These are phyloP conservation scores for Neelides folsomi DNA, from an alignment of 2,888 invertebrate genomes.

Conservation along the genomic window DNA sequence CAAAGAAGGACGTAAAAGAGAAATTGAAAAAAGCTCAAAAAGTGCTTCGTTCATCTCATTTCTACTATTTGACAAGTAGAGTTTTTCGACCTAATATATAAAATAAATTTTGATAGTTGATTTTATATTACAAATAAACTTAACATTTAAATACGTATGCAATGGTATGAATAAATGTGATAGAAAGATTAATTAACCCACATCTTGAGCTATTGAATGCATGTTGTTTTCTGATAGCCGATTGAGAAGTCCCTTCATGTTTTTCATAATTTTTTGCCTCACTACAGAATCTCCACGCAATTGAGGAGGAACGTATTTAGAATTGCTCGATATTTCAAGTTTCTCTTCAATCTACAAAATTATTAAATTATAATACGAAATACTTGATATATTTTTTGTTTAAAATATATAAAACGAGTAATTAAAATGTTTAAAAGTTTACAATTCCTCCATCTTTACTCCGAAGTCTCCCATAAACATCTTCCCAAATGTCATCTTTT, in stretches of 20 bases:
- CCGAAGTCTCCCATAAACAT: conserved; percentile 81
- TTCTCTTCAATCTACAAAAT: conserved; percentile 14
- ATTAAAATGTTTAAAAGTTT: conserved; percentile 1
- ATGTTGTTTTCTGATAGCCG: conserved; percentile 76
- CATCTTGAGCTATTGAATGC: conserved; percentile 57
- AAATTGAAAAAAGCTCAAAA: conserved; percentile 54
- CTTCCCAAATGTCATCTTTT: conserved; percentile 53
- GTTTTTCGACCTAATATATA: conserved; percentile 51
- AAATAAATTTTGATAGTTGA: too few relatives aligned
- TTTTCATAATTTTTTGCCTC: conserved; percentile 54
- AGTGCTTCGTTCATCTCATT: conserved; percentile 68
- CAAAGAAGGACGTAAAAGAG: conserved; percentile 48
- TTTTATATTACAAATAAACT: conserved; percentile 4
- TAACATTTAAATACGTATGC: background rate
- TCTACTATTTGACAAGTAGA: conserved; percentile 67
- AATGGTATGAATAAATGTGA: conserved; percentile 2
- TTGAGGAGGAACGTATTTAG: conserved; percentile 72
- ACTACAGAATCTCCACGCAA: conserved; percentile 49
- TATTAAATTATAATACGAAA: background rate
- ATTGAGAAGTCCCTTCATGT: conserved; percentile 78
- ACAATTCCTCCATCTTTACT: conserved; percentile 68
- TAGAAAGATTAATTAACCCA: conserved; percentile 2
- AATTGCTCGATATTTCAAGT: conserved; percentile 34
- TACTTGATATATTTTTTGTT: background rate
- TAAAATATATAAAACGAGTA: too few relatives aligned